Evolutionary conservation across 2,113 vertebrate genomes (phyloP).

Genomic region (Mirza zaza): DNA sequence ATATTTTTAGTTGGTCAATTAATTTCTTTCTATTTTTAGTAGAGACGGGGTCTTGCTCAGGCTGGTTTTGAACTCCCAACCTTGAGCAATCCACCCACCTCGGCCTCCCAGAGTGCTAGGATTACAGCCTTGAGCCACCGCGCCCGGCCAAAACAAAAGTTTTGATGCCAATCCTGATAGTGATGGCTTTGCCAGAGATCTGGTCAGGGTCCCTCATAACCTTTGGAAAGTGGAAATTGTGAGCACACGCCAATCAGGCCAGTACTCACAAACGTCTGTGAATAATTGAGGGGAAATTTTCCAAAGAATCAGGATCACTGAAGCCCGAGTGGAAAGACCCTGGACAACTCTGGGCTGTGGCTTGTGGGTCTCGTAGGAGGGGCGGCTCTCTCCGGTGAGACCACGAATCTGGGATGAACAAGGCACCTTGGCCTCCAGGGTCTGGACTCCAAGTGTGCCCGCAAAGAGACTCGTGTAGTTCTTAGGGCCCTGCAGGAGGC

Average conservation of each 20-base stretch:
- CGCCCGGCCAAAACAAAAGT: not conserved
- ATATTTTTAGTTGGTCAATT: too few species aligned
- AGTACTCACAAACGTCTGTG: not conserved
- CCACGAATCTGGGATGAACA: not conserved
- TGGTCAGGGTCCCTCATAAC: not conserved
- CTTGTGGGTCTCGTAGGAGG: not conserved
- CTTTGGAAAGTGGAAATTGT: not conserved
- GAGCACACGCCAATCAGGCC: too few species aligned
- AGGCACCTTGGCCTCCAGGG: not conserved
- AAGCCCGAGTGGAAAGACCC: not conserved
- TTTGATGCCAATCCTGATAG: not conserved
- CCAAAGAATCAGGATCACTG: not conserved
- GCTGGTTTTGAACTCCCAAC: too few species aligned
- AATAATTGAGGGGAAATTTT: not conserved
- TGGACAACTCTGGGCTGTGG: not conserved
- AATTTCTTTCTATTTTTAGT: too few species aligned
- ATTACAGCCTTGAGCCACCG: too few species aligned
- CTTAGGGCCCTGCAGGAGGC: not conserved
- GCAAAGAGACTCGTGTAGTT: rapidly evolving
- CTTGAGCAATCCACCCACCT: too few species aligned
- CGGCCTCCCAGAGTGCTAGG: too few species aligned
- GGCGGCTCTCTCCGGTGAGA: not conserved
- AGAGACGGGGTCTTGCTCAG: too few species aligned
- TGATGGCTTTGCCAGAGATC: not conserved
- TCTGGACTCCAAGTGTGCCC: not conserved